phyloP scores from a whole-genome alignment of 2,797 vertebrate genomes.

The Sorex maritimensis region DNA sequence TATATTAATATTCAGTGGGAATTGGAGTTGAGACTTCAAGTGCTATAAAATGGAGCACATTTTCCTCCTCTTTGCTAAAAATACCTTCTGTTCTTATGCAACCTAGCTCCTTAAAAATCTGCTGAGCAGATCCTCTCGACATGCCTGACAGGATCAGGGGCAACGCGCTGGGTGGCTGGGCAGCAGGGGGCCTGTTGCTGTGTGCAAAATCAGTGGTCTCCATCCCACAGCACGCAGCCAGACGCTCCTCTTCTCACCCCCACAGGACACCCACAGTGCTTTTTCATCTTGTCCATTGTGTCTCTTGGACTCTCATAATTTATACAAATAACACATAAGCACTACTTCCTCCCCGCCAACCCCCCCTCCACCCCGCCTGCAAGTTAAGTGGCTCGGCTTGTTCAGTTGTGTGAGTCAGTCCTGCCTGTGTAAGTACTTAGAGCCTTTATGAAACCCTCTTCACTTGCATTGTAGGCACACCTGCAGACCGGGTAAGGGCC shows the following conservation, averaged over 20 bases:
- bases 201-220: neutral
- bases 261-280: neutral
- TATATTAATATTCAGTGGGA: slow-evolving; percentile 52
- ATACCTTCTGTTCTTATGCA: slow-evolving; percentile 58
- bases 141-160: slow-evolving; percentile 7
- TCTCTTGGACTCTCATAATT: neutral
- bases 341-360: neutral
- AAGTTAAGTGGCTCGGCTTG: neutral
- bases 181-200: slow-evolving; percentile 1
- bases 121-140: slow-evolving; percentile 37
- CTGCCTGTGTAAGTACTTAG: neutral
- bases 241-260: neutral
- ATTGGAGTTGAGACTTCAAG: slow-evolving; percentile 41
- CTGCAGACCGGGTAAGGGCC: too few species aligned
- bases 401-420: neutral
- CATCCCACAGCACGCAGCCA: neutral
- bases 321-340: neutral
- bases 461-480: neutral
- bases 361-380: neutral
- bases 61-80: slow-evolving; percentile 66
- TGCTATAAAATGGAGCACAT: slow-evolving; percentile 34
- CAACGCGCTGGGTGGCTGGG: neutral
- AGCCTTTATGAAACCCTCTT: slow-evolving; percentile 20
- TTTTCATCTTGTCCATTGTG: slow-evolving; percentile 45
- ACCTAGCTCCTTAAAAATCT: slow-evolving; percentile 41